Percentiles rank a stretch among this genome's conserved stretches.
Evolutionary conservation across 1,140 invertebrate species (phyloP).

Genomic region (Lithobius niger): DNA sequence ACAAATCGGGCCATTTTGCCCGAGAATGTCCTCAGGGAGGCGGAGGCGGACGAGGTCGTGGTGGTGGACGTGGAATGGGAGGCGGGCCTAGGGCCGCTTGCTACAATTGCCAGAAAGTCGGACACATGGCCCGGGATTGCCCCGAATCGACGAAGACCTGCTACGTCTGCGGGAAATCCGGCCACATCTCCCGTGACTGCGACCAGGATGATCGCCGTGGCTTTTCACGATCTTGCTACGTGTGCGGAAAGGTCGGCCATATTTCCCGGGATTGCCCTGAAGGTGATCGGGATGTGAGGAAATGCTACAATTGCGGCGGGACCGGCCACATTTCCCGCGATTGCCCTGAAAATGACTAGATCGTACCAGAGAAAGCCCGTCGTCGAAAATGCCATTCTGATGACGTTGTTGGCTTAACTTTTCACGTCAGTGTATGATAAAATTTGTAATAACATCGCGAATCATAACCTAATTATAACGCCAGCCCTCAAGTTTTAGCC

Average conservation of each 20-base stretch:
- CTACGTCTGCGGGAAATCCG: conserved; percentile 29
- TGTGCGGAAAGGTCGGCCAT: conserved; percentile 37
- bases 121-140: conserved; percentile 75
- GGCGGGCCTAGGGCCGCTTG: conserved; percentile 35
- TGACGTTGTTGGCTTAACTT: too few species aligned
- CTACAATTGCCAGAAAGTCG: conserved; percentile 76
- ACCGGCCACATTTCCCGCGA: conserved; percentile 78
- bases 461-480: too few species aligned
- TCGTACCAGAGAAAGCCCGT: too few species aligned
- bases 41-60: conserved; percentile 17
- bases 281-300: conserved; percentile 20
- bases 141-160: conserved; percentile 40
- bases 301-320: conserved; percentile 75
- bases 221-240: conserved; percentile 30
- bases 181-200: conserved; percentile 32
- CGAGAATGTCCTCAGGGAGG: conserved; percentile 20
- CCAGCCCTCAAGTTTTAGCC: too few species aligned
- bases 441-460: too few species aligned
- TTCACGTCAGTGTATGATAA: too few species aligned
- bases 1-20: conserved; percentile 33
- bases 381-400: too few species aligned
- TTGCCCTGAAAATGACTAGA: conserved; percentile 50
- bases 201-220: conserved; percentile 13
- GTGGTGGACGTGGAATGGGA: conserved; percentile 16
- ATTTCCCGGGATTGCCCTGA: conserved; percentile 38